phyloP scores from a whole-genome alignment of 2,888 invertebrate species.

The Lithophane socia region DNA sequence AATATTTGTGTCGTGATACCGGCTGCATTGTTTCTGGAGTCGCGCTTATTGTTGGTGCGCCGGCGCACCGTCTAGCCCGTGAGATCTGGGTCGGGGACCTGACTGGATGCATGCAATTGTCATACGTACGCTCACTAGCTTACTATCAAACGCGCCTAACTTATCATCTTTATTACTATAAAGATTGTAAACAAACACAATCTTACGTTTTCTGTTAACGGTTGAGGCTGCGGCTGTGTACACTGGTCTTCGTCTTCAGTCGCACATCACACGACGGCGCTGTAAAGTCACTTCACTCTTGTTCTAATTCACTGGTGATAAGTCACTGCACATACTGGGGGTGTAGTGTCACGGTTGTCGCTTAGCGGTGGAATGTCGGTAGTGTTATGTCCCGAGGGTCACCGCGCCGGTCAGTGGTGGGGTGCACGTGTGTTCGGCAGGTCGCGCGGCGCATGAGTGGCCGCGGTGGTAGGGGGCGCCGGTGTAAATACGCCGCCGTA shows the following conservation, averaged over 20 bases:
- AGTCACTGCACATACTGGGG: slow-evolving; percentile 86
- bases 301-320: slow-evolving; percentile 77
- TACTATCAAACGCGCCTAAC: slow-evolving; percentile 63
- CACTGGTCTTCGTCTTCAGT: slow-evolving; percentile 81
- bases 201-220: slow-evolving; percentile 88
- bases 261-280: slow-evolving; percentile 85
- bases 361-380: slow-evolving; percentile 73
- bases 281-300: slow-evolving; percentile 84
- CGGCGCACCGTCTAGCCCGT: slow-evolving; percentile 79
- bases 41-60: slow-evolving; percentile 80
- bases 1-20: slow-evolving; percentile 86
- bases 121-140: slow-evolving; percentile 63
- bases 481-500: slow-evolving; percentile 88
- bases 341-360: slow-evolving; percentile 76
- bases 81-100: slow-evolving; percentile 88
- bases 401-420: slow-evolving; percentile 80
- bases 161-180: slow-evolving; percentile 54
- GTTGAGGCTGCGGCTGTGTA: slow-evolving; percentile 87
- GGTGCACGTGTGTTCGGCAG: slow-evolving; percentile 87
- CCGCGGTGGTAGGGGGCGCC: slow-evolving; percentile 89
- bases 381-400: slow-evolving; percentile 78
- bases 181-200: slow-evolving; percentile 78
- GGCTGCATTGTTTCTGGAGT: slow-evolving; percentile 84
- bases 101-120: slow-evolving; percentile 72
- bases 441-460: slow-evolving; percentile 89